These are phyloP conservation scores for Sanderia malayensis DNA, from an alignment of 30 jellyfish, hydroid and myxozoan genomes.

Conservation along the genomic window DNA sequence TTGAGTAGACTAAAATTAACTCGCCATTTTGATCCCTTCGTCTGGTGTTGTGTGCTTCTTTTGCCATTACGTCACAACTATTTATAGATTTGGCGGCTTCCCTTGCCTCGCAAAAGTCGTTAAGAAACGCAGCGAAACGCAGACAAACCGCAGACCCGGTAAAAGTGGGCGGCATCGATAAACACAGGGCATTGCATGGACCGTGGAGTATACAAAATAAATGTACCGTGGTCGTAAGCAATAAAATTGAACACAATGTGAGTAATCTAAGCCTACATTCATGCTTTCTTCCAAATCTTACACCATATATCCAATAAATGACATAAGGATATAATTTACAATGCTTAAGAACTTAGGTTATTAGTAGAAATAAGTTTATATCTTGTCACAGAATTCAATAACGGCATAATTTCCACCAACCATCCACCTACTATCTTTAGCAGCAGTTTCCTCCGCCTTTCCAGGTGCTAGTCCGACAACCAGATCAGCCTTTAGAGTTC, in stretches of 20 bases:
- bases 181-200: too few relatives aligned
- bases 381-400: conserved; percentile 72
- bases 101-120: not conserved
- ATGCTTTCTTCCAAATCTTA: too few relatives aligned
- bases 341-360: too few relatives aligned
- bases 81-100: conserved; percentile 31
- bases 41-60: too few relatives aligned
- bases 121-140: not conserved
- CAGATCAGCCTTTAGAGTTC: conserved; percentile 89
- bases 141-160: not conserved
- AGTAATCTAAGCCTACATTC: too few relatives aligned
- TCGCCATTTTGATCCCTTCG: conserved; percentile 51
- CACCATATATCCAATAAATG: too few relatives aligned
- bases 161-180: too few relatives aligned
- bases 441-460: conserved; percentile 62
- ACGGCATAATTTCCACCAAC: conserved; percentile 83
- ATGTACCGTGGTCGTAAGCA: too few relatives aligned
- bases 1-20: too few relatives aligned
- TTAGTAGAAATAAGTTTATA: conserved; percentile 9
- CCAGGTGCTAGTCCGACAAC: conserved; percentile 89
- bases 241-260: too few relatives aligned
- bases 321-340: too few relatives aligned
- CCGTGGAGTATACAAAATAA: too few relatives aligned
- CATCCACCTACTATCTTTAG: conserved; percentile 79
- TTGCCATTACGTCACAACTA: conserved; percentile 60